phyloP scores from a whole-genome alignment of 2,113 vertebrate genomes.

The Hyperoodon ampullatus region DNA sequence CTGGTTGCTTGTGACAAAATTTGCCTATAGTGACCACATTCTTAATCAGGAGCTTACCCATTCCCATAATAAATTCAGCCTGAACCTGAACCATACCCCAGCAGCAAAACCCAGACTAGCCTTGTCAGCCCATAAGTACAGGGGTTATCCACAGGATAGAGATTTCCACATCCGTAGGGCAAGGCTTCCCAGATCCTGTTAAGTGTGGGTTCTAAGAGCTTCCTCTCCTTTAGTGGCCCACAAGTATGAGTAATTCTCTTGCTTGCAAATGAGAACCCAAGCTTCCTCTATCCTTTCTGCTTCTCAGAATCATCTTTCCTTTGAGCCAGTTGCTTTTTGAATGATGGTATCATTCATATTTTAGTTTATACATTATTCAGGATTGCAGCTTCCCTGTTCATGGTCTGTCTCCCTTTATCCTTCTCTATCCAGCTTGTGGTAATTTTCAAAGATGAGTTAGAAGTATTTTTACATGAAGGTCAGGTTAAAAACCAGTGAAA shows the following conservation, averaged over 20 bases:
- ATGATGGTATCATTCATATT: not conserved
- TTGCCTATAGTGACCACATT: not conserved
- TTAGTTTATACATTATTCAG: conserved; percentile 19
- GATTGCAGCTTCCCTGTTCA: not conserved
- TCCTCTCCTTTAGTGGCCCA: no score
- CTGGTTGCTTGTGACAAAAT: not conserved
- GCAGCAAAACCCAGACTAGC: not conserved
- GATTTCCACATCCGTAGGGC: not conserved
- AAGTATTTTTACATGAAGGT: not conserved
- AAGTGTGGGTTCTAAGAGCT: not conserved
- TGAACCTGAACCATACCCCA: not conserved
- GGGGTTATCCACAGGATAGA: not conserved
- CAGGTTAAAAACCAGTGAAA: conserved; percentile 33
- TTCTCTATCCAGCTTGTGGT: not conserved
- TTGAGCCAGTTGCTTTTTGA: not conserved
- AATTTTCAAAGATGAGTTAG: not conserved
- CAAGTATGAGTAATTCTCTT: not conserved
- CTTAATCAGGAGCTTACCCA: not conserved
- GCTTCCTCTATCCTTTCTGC: not conserved
- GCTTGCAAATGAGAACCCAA: not conserved
- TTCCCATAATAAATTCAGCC: not conserved
- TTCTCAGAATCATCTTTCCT: not conserved
- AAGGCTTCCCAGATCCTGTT: not conserved
- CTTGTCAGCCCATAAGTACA: not conserved
- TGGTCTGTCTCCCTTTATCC: not conserved